Evolutionary conservation across 2,797 vertebrate species (phyloP).

Genomic region (Vultur gryphus): DNA sequence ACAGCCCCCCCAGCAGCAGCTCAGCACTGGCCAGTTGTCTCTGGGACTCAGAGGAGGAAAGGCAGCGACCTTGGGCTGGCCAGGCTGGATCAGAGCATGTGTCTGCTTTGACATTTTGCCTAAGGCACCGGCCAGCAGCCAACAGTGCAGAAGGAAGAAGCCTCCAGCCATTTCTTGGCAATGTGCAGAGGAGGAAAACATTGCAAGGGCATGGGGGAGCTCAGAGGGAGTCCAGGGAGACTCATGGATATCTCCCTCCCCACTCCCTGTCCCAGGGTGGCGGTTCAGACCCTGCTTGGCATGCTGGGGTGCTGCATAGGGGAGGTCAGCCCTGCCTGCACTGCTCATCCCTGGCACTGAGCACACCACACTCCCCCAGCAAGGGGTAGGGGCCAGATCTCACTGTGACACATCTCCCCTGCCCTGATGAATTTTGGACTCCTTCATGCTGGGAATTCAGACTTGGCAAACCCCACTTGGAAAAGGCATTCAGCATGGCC

Average conservation of each 20-base stretch:
- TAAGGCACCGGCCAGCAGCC: neutral
- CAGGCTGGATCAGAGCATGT: neutral
- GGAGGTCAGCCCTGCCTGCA: neutral
- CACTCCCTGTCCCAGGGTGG: neutral
- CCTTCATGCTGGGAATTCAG: neutral
- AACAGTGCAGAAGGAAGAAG: neutral
- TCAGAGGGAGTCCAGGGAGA: neutral
- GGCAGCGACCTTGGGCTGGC: neutral
- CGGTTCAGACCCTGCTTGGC: neutral
- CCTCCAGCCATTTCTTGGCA: neutral
- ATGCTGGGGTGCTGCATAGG: neutral
- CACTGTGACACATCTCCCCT: neutral
- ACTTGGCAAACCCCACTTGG: neutral
- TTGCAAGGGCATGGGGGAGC: neutral
- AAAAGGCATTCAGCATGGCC: neutral
- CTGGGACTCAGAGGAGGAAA: neutral
- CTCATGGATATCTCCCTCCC: neutral
- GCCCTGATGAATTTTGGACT: neutral
- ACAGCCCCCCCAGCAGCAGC: neutral
- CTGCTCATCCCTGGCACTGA: neutral
- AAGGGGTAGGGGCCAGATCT: neutral
- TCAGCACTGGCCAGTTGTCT: neutral
- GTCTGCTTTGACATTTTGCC: neutral
- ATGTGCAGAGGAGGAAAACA: neutral
- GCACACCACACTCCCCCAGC: neutral